Evolutionary conservation across 2,797 vertebrate genomes (phyloP).

Genomic region (Crocidura indochinensis): DNA sequence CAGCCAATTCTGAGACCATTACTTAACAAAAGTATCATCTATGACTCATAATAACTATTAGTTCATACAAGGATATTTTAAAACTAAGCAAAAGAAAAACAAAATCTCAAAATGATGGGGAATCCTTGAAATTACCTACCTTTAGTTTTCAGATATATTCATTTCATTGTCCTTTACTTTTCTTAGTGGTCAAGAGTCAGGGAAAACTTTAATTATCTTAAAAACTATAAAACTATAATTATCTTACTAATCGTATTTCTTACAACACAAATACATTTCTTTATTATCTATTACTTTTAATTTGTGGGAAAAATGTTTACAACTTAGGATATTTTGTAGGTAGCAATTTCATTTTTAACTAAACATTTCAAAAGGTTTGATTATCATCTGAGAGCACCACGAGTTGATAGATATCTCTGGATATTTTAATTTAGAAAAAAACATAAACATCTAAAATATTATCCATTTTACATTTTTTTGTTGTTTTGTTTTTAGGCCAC

Average conservation of each 20-base stretch:
- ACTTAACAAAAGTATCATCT: constrained; percentile 18
- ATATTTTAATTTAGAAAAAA: constrained; percentile 44
- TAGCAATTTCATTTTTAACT: constrained; percentile 47
- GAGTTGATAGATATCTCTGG: neutral
- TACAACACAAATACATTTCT: neutral
- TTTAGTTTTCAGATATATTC: constrained; percentile 10
- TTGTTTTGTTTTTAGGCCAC: too few relatives aligned
- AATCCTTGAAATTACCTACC: constrained; percentile 18
- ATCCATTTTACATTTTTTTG: too few relatives aligned
- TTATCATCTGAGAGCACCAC: neutral
- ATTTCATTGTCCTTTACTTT: constrained; percentile 8
- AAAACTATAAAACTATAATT: too few relatives aligned
- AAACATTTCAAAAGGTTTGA: constrained; percentile 20
- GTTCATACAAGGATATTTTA: constrained; percentile 51
- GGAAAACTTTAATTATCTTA: constrained; percentile 32
- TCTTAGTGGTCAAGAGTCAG: neutral
- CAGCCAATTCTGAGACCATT: neutral
- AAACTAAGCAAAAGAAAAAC: neutral
- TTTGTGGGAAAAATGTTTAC: constrained; percentile 40
- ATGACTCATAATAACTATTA: neutral
- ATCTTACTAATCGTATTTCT: constrained; percentile 32
- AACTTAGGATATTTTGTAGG: constrained; percentile 25
- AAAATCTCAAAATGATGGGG: neutral
- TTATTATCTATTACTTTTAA: constrained; percentile 14
- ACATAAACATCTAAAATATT: constrained; percentile 7